phyloP scores from a whole-genome alignment of 2,113 vertebrate genomes.

The Phylloscopus trochiloides region DNA sequence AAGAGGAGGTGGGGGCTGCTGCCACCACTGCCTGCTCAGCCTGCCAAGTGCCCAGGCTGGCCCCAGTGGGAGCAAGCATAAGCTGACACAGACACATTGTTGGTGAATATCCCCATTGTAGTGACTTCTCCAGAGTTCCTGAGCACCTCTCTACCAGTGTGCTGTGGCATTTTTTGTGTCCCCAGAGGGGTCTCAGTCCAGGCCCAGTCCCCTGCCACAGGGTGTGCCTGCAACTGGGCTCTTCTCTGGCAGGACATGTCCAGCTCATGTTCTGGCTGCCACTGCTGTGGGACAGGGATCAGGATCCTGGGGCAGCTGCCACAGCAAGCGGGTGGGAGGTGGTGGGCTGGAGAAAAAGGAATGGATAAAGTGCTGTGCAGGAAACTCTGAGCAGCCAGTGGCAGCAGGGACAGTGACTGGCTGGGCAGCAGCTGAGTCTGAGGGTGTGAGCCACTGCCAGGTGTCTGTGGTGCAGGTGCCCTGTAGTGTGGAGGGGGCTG shows the following conservation, averaged over 20 bases:
- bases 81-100: fast-evolving
- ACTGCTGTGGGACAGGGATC: neutral
- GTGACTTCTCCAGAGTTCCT: neutral
- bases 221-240: neutral
- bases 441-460: neutral
- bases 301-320: neutral
- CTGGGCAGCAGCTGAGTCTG: neutral
- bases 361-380: neutral
- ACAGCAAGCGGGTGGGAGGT: fast-evolving
- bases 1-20: neutral
- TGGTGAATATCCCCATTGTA: neutral
- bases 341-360: neutral
- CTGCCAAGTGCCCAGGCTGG: neutral
- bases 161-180: neutral
- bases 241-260: neutral
- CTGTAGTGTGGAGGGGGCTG: fast-evolving
- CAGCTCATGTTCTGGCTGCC: neutral
- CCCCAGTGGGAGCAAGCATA: neutral
- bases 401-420: neutral
- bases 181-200: neutral
- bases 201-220: neutral
- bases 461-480: neutral
- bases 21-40: neutral
- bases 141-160: fast-evolving
- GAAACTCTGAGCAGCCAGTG: neutral